Evolutionary conservation across 2,113 vertebrate genomes (phyloP).

Genomic region (Cettia cetti): DNA sequence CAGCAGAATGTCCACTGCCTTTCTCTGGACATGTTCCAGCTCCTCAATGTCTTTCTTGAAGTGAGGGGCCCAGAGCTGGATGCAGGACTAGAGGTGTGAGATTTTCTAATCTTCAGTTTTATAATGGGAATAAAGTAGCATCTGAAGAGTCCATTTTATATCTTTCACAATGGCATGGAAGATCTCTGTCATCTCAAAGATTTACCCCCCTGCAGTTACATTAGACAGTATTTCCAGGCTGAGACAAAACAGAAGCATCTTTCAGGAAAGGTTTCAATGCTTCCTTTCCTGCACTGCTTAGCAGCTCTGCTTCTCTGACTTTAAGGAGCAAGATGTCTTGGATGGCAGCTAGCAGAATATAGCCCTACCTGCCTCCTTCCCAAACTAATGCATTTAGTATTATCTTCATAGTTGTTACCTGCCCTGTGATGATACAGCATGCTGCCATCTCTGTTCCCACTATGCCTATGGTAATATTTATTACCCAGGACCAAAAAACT

Average conservation of each 20-base stretch:
- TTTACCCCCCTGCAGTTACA: background rate
- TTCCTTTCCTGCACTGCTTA: background rate
- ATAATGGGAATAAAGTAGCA: background rate
- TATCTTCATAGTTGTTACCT: background rate
- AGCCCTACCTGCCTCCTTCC: background rate
- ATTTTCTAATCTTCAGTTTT: background rate
- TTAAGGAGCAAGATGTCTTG: background rate
- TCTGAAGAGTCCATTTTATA: background rate
- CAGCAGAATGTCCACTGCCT: background rate
- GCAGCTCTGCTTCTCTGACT: background rate
- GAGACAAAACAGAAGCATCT: background rate
- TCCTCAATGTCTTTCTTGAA: no score
- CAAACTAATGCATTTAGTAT: background rate
- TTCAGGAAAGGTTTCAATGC: background rate
- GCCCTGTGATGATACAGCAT: background rate
- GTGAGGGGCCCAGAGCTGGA: background rate
- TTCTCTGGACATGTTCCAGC: background rate
- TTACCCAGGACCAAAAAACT: background rate
- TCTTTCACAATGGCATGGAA: background rate
- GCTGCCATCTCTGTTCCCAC: background rate
- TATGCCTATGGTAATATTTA: background rate
- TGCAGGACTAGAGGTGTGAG: fast-evolving
- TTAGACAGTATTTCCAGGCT: background rate
- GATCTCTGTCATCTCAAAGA: background rate
- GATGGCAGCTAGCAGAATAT: background rate